phyloP scores from a whole-genome alignment of 2,113 vertebrate genomes.

The rabbit (Oryctolagus cuniculus) region DNA sequence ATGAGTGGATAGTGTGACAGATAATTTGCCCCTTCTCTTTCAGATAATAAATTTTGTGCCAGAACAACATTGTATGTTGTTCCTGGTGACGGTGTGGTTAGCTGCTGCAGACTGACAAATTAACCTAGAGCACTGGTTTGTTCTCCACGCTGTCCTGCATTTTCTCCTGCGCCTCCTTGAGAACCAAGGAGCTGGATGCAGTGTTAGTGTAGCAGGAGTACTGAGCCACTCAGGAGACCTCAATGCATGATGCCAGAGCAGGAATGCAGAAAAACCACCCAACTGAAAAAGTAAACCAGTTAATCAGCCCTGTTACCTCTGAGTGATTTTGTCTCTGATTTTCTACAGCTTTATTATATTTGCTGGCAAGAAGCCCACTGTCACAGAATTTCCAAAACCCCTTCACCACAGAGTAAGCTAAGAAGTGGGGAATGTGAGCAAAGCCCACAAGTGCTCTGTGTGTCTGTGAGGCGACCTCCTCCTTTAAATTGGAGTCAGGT shows the following conservation, averaged over 20 bases:
- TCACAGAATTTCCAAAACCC: background rate
- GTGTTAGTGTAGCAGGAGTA: background rate
- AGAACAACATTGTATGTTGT: background rate
- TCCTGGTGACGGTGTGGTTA: background rate
- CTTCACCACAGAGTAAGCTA: background rate
- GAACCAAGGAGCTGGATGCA: background rate
- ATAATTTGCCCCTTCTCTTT: background rate
- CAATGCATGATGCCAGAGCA: background rate
- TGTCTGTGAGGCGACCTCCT: background rate
- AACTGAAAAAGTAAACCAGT: background rate
- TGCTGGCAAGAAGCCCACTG: background rate
- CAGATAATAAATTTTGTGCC: background rate
- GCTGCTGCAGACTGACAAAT: background rate
- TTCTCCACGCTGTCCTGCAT: background rate
- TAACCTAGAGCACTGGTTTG: fast-evolving
- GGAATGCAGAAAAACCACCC: background rate
- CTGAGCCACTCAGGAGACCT: background rate
- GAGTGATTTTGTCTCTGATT: background rate
- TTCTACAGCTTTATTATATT: background rate
- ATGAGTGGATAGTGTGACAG: too few species aligned
- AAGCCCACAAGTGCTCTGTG: background rate
- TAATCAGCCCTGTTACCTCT: background rate
- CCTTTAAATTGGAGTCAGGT: too few species aligned
- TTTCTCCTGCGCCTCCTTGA: background rate
- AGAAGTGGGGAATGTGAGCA: background rate